Conservation (phyloP, 2,113 vertebrate genomes). For the Pangasianodon gigas region DNA sequence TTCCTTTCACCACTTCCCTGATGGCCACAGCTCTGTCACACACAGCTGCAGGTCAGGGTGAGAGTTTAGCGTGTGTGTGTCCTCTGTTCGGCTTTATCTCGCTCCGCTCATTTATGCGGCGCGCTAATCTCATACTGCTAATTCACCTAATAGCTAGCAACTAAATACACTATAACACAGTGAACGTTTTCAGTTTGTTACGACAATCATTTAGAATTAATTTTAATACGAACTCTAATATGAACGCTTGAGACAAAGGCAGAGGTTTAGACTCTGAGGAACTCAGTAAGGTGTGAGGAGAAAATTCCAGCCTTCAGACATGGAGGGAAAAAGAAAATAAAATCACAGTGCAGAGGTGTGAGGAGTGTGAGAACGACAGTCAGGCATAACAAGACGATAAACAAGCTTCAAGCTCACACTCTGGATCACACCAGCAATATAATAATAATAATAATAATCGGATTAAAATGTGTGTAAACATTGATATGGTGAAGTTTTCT, state of each 20-base stretch:
- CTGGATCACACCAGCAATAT: background rate
- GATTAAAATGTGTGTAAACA: too few relatives aligned
- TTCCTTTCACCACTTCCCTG: background rate
- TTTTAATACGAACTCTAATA: background rate
- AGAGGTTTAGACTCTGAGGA: background rate
- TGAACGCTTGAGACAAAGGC: background rate
- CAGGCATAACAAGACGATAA: background rate
- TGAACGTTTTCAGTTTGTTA: background rate
- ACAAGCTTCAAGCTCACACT: background rate
- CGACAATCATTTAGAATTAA: background rate
- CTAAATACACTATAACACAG: background rate
- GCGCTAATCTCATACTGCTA: background rate
- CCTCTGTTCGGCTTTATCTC: background rate
- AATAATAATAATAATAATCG: too few relatives aligned
- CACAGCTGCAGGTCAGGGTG: background rate
- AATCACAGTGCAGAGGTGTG: background rate
- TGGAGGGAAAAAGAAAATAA: background rate
- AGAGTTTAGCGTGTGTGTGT: background rate
- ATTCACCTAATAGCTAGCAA: background rate
- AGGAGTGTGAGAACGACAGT: background rate
- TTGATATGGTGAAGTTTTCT: too few relatives aligned
- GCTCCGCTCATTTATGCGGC: accelerated
- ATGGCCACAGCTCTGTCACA: background rate
- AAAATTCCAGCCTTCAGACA: background rate
- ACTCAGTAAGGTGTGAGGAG: too few relatives aligned